Percentiles rank a stretch among this genome's conserved stretches.
These are phyloP conservation scores for fruit fly (Drosophila melanogaster) DNA, from an alignment of 1,140 invertebrate genomes.

Conservation along the genomic window DNA sequence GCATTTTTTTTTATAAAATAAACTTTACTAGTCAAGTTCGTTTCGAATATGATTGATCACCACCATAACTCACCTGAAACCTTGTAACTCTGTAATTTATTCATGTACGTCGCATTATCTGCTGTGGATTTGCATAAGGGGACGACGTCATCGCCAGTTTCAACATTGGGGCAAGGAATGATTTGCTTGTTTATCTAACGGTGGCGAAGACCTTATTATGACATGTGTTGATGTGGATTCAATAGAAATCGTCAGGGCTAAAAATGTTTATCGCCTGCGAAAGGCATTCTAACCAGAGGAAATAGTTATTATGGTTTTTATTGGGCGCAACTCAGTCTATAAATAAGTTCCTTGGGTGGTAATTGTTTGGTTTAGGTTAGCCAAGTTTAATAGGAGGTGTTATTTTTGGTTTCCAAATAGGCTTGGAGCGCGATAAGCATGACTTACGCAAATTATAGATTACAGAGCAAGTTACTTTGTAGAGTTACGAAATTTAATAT, in stretches of 20 bases:
- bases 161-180: constrained; percentile 35
- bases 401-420: background rate
- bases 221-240: constrained; percentile 42
- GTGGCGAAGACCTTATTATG: constrained; percentile 38
- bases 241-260: constrained; percentile 20
- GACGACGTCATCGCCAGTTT: constrained; percentile 66
- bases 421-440: background rate
- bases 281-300: constrained; percentile 7
- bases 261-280: constrained; percentile 34
- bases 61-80: constrained; percentile 22
- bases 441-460: background rate
- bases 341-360: constrained; percentile 18
- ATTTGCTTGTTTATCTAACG: constrained; percentile 41
- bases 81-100: constrained; percentile 55
- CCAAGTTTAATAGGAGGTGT: background rate
- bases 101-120: constrained; percentile 37
- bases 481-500: no score
- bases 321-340: constrained; percentile 10
- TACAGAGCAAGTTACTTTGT: background rate
- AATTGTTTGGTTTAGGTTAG: constrained; percentile 4
- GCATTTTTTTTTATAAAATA: no score
- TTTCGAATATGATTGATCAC: constrained; percentile 46
- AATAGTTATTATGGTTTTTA: constrained; percentile 23
- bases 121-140: constrained; percentile 61
- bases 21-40: background rate